A percentile compares a stretch with the other conserved stretches of the same genome.
Conservation (phyloP, 1,140 invertebrate genomes). For the Condylostylus longicornis region DNA sequence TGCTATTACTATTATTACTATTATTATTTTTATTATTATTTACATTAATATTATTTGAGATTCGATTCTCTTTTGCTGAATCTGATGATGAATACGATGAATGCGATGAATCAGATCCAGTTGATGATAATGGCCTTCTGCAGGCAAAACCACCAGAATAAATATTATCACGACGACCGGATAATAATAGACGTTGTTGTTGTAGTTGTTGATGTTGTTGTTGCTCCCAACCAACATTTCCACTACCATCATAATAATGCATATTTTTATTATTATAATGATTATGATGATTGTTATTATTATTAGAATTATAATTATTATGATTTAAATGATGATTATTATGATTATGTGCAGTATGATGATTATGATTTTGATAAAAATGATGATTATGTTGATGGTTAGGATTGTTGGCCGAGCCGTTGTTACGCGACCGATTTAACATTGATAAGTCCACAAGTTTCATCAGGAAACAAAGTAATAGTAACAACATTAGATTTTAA, state of each 20-base stretch:
- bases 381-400: slow-evolving; percentile 1
- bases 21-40: slow-evolving; percentile 22
- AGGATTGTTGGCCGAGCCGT: slow-evolving; percentile 15
- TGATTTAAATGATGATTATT: slow-evolving; percentile 6
- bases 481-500: slow-evolving; percentile 29
- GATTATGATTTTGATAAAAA: slow-evolving; percentile 1
- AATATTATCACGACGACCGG: too few species aligned
- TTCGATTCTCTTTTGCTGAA: too few species aligned
- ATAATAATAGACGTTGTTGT: too few species aligned
- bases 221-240: too few species aligned
- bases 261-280: slow-evolving; percentile 9
- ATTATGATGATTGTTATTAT: slow-evolving; percentile 4
- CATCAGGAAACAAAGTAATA: slow-evolving; percentile 28
- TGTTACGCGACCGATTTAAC: slow-evolving; percentile 11
- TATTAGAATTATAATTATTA: slow-evolving; percentile 19
- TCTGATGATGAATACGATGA: slow-evolving; percentile 14
- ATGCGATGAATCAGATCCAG: too few species aligned
- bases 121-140: too few species aligned
- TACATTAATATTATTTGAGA: too few species aligned
- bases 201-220: too few species aligned
- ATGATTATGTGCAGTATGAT: slow-evolving; percentile 14
- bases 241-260: too few species aligned
- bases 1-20: slow-evolving; percentile 14
- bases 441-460: slow-evolving; percentile 32
- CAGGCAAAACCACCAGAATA: too few species aligned